Conservation (phyloP, 2,888 invertebrate species). For the Formica aserva region DNA sequence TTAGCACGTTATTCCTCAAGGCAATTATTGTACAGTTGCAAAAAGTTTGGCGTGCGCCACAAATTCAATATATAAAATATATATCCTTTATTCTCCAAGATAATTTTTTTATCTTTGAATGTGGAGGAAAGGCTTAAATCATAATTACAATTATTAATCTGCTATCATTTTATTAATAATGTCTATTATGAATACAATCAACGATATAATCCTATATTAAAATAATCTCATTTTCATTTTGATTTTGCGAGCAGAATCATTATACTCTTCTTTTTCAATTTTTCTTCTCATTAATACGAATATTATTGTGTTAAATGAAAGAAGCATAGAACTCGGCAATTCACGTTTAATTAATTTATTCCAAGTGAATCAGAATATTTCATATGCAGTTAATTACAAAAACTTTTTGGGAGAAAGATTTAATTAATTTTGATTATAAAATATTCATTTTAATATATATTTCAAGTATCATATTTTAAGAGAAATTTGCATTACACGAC, state of each 20-base stretch:
- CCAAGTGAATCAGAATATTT: neutral
- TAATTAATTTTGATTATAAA: neutral
- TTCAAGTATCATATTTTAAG: neutral
- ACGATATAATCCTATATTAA: neutral
- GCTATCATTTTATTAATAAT: neutral
- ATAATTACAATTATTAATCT: constrained; percentile 3
- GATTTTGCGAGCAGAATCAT: neutral
- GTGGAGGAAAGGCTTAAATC: neutral
- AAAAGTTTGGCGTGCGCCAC: neutral
- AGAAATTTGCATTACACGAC: neutral
- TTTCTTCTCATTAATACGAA: constrained; percentile 7
- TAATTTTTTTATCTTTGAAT: constrained; percentile 8
- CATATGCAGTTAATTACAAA: neutral
- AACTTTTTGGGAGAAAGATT: neutral
- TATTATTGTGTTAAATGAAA: constrained; percentile 26
- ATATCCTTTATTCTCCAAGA: neutral
- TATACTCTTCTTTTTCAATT: neutral
- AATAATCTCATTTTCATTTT: constrained; percentile 21
- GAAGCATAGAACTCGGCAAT: neutral
- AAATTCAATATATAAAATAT: neutral
- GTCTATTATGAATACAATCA: neutral
- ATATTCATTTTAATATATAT: neutral
- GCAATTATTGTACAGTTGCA: neutral
- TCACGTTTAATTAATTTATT: neutral
- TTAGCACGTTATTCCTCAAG: neutral